These are phyloP conservation scores for Cosmopolites sordidus DNA, from an alignment of 2,888 invertebrate genomes.

Conservation along the genomic window DNA sequence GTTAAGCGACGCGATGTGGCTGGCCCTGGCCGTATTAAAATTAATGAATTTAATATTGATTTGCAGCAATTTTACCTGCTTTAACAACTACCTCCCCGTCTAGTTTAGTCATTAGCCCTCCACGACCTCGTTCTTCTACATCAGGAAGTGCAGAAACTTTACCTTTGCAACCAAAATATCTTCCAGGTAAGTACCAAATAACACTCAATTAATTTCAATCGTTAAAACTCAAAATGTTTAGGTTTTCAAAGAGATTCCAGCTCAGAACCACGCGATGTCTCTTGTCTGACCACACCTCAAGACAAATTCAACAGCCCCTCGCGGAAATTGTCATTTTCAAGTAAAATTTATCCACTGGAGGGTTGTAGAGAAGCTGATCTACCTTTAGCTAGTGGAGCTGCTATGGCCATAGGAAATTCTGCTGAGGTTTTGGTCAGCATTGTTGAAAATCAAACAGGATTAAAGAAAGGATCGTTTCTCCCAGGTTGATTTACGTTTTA, in stretches of 20 bases:
- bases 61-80: constrained; percentile 11
- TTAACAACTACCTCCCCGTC: constrained; percentile 15
- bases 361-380: constrained; percentile 14
- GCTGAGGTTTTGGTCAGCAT: constrained; percentile 45
- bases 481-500: too few relatives aligned
- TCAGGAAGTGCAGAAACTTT: constrained; percentile 63
- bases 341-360: constrained; percentile 20
- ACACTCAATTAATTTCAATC: neutral
- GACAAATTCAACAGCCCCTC: constrained; percentile 33
- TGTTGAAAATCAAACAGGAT: constrained; percentile 40
- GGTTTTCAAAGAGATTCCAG: constrained; percentile 54
- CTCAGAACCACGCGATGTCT: constrained; percentile 44
- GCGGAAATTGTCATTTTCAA: constrained; percentile 18
- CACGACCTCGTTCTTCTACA: constrained; percentile 67
- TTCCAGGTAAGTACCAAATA: constrained; percentile 46
- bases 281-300: constrained; percentile 40
- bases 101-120: constrained; percentile 42
- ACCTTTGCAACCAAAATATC: constrained; percentile 67
- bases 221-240: too few relatives aligned
- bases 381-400: constrained; percentile 28
- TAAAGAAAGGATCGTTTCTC: constrained; percentile 18
- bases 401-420: constrained; percentile 44
- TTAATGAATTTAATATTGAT: too few relatives aligned
- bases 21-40: too few relatives aligned
- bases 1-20: too few relatives aligned